These are phyloP conservation scores for Drosophila vallismaia DNA, from an alignment of 2,888 invertebrate species.

Conservation along the genomic window DNA sequence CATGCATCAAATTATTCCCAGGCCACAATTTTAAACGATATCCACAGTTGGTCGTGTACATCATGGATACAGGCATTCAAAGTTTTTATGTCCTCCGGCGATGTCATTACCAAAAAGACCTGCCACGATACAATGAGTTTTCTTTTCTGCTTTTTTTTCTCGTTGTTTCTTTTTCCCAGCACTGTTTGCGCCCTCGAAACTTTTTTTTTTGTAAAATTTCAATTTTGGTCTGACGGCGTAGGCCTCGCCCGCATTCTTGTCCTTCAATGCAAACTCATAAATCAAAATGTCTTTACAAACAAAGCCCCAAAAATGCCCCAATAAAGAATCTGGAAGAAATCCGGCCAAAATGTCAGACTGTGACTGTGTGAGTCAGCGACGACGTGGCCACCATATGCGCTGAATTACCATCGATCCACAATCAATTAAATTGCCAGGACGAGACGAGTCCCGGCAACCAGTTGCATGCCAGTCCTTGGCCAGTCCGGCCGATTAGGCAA, in stretches of 20 bases:
- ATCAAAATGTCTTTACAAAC: constrained; percentile 72
- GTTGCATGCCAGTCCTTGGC: constrained; percentile 54
- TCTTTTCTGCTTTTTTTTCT: constrained; percentile 19
- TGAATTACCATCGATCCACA: constrained; percentile 34
- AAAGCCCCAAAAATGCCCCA: constrained; percentile 51
- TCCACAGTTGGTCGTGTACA: constrained; percentile 21
- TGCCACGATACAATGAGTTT: constrained; percentile 41
- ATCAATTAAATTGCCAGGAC: constrained; percentile 26
- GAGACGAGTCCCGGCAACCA: constrained; percentile 21
- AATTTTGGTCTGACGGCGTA: constrained; percentile 49
- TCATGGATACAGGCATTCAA: constrained; percentile 40
- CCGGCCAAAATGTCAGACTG: constrained; percentile 30
- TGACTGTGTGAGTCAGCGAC: constrained; percentile 33
- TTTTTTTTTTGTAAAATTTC: constrained; percentile 59
- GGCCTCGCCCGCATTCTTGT: constrained; percentile 14
- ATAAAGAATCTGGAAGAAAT: constrained; percentile 41
- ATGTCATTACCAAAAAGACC: constrained; percentile 60
- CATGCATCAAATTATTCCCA: constrained; percentile 55
- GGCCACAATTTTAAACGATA: constrained; percentile 50
- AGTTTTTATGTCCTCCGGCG: constrained; percentile 58
- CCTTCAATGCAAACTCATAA: constrained; percentile 60
- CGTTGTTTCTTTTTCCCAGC: no score
- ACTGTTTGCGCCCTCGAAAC: constrained; percentile 24
- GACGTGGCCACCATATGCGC: constrained; percentile 27
- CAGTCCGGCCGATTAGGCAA: constrained; percentile 68